Evolutionary conservation across 2,113 vertebrate genomes (phyloP).

Genomic region (Ascaphus truei): DNA sequence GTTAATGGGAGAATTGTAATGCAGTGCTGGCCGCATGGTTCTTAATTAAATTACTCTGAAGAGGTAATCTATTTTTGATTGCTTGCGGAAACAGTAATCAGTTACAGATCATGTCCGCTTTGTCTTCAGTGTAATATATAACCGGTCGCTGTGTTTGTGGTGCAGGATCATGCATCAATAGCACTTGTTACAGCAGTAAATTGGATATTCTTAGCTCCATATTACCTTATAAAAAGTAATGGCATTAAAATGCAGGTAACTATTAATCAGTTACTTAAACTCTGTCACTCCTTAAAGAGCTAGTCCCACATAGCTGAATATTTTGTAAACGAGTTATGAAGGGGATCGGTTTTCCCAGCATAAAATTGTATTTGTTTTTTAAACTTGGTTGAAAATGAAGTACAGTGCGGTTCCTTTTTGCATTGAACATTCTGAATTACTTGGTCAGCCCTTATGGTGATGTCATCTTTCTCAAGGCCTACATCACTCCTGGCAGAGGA

Average conservation of each 20-base stretch:
- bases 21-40: conserved; percentile 16
- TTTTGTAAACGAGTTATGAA: neutral
- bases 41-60: conserved; percentile 35
- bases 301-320: neutral
- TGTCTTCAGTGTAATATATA: conserved; percentile 33
- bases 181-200: conserved; percentile 18
- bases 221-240: conserved; percentile 25
- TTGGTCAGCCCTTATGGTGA: too few relatives aligned
- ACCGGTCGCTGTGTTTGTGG: conserved; percentile 1
- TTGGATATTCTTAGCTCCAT: conserved; percentile 16
- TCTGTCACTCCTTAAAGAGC: neutral
- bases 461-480: too few relatives aligned
- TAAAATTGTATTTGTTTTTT: too few relatives aligned
- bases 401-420: too few relatives aligned
- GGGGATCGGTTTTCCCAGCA: too few relatives aligned
- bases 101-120: conserved; percentile 32
- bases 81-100: conserved; percentile 34
- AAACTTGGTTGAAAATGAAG: too few relatives aligned
- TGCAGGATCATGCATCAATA: conserved; percentile 25
- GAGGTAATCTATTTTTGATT: conserved; percentile 38
- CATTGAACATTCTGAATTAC: too few relatives aligned
- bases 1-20: conserved; percentile 27
- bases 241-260: conserved; percentile 9
- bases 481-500: too few relatives aligned
- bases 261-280: conserved; percentile 18